Evolutionary conservation across 1,140 invertebrate genomes (phyloP), one percentile per base, ranked within the genome.

Genomic region (Potamilus streckersoni): DNA sequence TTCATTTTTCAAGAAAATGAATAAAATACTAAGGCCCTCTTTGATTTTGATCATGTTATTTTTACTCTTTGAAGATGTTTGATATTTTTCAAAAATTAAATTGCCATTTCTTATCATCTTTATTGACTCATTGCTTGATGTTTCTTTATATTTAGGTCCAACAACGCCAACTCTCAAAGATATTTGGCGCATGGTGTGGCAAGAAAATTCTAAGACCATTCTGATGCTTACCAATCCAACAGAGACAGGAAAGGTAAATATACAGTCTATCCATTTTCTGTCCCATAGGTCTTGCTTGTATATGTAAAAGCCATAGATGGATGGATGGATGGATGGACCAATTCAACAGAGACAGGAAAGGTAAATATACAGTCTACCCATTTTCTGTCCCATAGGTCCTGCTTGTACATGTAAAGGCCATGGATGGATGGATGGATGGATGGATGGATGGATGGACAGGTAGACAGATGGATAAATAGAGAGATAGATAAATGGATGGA

Each of bases 141-240:
- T 71, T 67, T 69, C 27, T 31, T 31, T 31, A 56, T 16, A 65
- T 67, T 2, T 68, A 89, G 87, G 86, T 58, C 86, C 87, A 69
- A 85, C 82, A 65, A 79, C 79, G 75, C 72, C 83, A 19, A 90
- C 89, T 13, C 74, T 90, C 61, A 92, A 93, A 59, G 97, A 98
- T 91, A 97, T 98, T 90, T 98, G 97, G 97, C 93, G 95, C 83
- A 97, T 98, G 96, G 93, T 97, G 74, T 98, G 96, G 96, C 96
- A 98, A 91, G 96, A 98, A 89, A 93, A 95, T 83, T 94, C 94
- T 90, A 94, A 95, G 81, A 94, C 97, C 70, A 92, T 98, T 78
- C 96, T 98, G 71, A 98, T 98, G 96, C 96, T 96, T 61, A 97
- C 96, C 64, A 93, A 95, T 86, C 85, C 83, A n/a, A 88, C 88